Evolutionary conservation across 2,888 invertebrate species (phyloP).

Genomic region (Dorcus parallelipipedus): DNA sequence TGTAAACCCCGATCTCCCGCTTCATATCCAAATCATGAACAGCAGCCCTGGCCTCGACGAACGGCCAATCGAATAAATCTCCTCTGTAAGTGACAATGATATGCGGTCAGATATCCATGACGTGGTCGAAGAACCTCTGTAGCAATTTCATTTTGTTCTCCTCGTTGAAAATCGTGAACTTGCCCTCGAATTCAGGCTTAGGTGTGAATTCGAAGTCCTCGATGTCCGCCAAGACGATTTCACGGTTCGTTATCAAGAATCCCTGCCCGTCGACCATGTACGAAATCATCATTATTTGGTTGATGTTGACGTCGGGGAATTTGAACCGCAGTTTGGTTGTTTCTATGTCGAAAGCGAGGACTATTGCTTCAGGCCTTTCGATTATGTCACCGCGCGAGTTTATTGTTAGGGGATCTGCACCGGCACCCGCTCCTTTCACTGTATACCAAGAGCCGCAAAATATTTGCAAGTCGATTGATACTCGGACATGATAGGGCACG

Average conservation of each 20-base stretch:
- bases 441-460: conserved; percentile 97
- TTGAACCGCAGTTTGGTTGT: conserved; percentile 97
- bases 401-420: conserved; percentile 60
- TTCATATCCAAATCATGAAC: conserved; percentile 87
- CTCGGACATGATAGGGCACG: conserved; percentile 95
- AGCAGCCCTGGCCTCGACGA: conserved; percentile 91
- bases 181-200: conserved; percentile 95
- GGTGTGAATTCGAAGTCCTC: conserved; percentile 98
- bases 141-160: conserved; percentile 79
- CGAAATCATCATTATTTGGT: conserved; percentile 99
- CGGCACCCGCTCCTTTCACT: conserved; percentile 65
- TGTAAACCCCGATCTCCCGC: conserved; percentile 87
- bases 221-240: conserved; percentile 91
- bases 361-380: conserved; percentile 91
- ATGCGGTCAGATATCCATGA: conserved; percentile 86
- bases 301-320: conserved; percentile 91
- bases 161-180: conserved; percentile 92
- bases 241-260: conserved; percentile 93
- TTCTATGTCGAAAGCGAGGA: conserved; percentile 97
- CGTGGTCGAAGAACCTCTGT: conserved; percentile 91
- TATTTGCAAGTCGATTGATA: conserved; percentile 92
- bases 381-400: conserved; percentile 78
- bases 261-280: conserved; percentile 98
- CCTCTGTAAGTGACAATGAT: conserved; percentile 87
- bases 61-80: conserved; percentile 99